Base-by-base conservation (phyloP, 2,113 vertebrate genomes). In the Cacatua alba region DNA sequence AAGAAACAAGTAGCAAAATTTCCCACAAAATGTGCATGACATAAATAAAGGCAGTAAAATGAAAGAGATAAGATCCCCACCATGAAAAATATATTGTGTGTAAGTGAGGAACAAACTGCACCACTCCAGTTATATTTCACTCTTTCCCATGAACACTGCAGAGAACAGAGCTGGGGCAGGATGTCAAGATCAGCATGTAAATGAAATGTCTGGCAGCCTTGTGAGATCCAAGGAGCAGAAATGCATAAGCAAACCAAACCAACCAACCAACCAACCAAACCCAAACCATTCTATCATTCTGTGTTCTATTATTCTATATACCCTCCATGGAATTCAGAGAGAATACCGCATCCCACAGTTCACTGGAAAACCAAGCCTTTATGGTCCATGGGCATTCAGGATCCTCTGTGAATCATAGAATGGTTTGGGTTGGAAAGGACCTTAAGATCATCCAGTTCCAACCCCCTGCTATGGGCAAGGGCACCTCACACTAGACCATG, bases 41-140 rank as follows among this genome's bases (percentile, higher is more conserved):
- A 75, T 46, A 79, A 81, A 92, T 85, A 77, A 92, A 81, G 13
- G 14, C 26, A 48, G 20, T 60, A 65, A 65, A 92, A 60, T 65
- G 62, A 39, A 63, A 75, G 25, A 13, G 14, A 31, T 39, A 53
- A 87, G 33, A 39, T 52, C 57, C 55, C 31, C 37, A 62, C 51
- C 13, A 5, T 67, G 84, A 92, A 89, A 96, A 91, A 95, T 84
- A 84, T 59, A 83, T 94, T 70, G 31, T 74, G 53, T 70, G 14
- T 69, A 80, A 88, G 78, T 69, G 82, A 86, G 68, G 76, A 91
- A 79, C 5, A 23, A 82, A 29, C 68, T 60, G 77, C 86, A 81
- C 64, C 24, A 18, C 20, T 88, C 63, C 6, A 46, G 29, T 63
- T 63, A 10, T 70, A 87, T 95, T 93, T 96, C 59, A 71, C 33